Base-by-base conservation (phyloP, 1,140 invertebrate species). In the Drosophila parvula region DNA sequence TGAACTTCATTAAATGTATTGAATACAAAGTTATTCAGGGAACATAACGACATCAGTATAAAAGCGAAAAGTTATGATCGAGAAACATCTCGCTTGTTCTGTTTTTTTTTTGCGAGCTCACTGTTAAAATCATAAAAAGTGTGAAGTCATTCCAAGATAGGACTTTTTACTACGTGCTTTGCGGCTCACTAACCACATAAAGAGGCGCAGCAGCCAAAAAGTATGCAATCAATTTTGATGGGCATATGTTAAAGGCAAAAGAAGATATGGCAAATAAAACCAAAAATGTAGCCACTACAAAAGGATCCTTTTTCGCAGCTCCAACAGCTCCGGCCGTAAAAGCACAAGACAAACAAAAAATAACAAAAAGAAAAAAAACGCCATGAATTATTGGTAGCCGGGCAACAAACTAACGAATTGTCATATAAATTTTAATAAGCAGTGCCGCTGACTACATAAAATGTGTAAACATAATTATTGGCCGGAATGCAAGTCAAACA, bases 401-500 rank as follows among this genome's bases (percentile, higher is more conserved):
- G 45, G 57, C 58, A 58, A 65, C 80, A 81, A 76, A 77, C 63
- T 73, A 71, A 68, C 67, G 51, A 71, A 82, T 53, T 71, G 68
- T 65, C 67, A 48, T 83, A 78, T 82, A 82, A 76, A 88, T 88
- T 73, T 88, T 79, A 79, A 83, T 76, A 79, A 78, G 73, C 56
- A 43, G 57, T 30, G 65, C 60, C 65, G 61, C 65, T 53, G 62
- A 84, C 64, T 77, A 36, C 51, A 60, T 61, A 61, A 70, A 74
- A 62, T 53, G 38, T 74, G 68, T 59, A 61, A 53, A 71, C 62
- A 86, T 86, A 81, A 85, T 86, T 86, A 86, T 86, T 43, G 60
- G 57, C 45, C 43, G 47, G 57, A 63, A 64, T 62, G 53, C 81
- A 84, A 77, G 70, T 76, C 65, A 71, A 84, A 84, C 71, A 83